phyloP scores from a whole-genome alignment of 1,140 invertebrate genomes.

The Cecropterus lyciades region DNA sequence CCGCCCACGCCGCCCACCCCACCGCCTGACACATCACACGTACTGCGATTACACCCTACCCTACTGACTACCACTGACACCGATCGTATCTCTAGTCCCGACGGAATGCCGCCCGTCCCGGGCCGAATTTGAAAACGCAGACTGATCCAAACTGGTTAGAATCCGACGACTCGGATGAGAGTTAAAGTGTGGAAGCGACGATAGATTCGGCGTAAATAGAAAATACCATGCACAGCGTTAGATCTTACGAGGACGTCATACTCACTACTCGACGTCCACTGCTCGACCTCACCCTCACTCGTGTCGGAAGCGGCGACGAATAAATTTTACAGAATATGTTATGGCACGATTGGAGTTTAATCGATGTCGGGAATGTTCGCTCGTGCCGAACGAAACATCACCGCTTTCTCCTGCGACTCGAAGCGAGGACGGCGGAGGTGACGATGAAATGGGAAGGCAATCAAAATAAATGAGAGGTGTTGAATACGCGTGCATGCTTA shows the following conservation, averaged over 20 bases:
- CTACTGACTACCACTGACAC: background rate
- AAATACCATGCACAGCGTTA: constrained; percentile 40
- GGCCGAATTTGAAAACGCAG: constrained; percentile 36
- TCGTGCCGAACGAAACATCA: background rate
- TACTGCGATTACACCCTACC: constrained; percentile 25
- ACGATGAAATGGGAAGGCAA: background rate
- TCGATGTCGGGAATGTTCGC: background rate
- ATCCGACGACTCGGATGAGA: constrained; percentile 10
- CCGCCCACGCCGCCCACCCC: constrained; percentile 33
- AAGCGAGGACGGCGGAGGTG: background rate
- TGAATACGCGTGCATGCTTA: constrained; percentile 42
- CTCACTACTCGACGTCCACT: constrained; percentile 14
- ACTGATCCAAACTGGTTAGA: constrained; percentile 51
- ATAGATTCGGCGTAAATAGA: constrained; percentile 24
- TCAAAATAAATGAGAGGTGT: background rate
- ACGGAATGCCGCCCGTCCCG: too few species aligned
- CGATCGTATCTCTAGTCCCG: background rate
- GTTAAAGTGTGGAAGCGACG: constrained; percentile 18
- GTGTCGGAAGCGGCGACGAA: background rate
- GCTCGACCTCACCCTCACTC: background rate
- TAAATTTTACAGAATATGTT: background rate
- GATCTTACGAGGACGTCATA: constrained; percentile 15
- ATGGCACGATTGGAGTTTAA: background rate
- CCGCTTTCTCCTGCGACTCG: background rate
- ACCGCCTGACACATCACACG: constrained; percentile 29